Base-by-base conservation (phyloP, 2,797 vertebrate genomes). In the Phylloscopus collybita region DNA sequence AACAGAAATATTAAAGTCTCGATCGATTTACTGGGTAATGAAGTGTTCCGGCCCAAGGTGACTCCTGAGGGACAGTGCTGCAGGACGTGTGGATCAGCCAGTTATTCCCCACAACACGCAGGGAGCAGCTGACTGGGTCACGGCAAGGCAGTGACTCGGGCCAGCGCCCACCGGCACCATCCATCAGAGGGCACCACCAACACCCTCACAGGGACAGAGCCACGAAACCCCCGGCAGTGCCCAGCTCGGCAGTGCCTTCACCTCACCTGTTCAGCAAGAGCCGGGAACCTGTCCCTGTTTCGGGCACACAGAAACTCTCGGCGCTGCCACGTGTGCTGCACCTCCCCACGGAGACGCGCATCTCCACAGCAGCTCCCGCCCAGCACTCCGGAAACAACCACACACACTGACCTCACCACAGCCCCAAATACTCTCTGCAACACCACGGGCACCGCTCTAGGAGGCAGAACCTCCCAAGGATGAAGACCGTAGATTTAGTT, bases 181-280 rank as follows among this genome's bases (percentile, higher is more conserved):
- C 96, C 91, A 21, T 94, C 70, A 92, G 96, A 95, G 95, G 95
- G 96, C 96, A 96, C 94, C 91, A 80, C 42, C 5, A 27, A 20
- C 83, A 64, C 61, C 94, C 83, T 49, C 56, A n/a, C 66, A 49
- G 6, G 36, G 56, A 22, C 40, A 38, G 36, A 64, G n/a, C 26
- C 20, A 45, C 5, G 30, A 26, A 53, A 66, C 26, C 10, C 3
- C 13, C 60, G 56, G 82, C 85, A 15, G 11, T 0, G 23, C 45
- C 75, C 66, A 22, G 42, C 44, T 45, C 36, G 88, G 94, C 90
- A 86, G 10, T 0, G 23, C 61, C 72, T 42, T 29, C 90, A 17
- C 50, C 53, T 64, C 61, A 9, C 75, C 57, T 18, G 67, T 11
- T 44, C 53, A 11, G 1, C 59, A 17, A 6, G 50, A n/a, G 53